These are phyloP conservation scores for Emydocephalus ijimae DNA, from an alignment of 2,113 vertebrate species.

Conservation along the genomic window DNA sequence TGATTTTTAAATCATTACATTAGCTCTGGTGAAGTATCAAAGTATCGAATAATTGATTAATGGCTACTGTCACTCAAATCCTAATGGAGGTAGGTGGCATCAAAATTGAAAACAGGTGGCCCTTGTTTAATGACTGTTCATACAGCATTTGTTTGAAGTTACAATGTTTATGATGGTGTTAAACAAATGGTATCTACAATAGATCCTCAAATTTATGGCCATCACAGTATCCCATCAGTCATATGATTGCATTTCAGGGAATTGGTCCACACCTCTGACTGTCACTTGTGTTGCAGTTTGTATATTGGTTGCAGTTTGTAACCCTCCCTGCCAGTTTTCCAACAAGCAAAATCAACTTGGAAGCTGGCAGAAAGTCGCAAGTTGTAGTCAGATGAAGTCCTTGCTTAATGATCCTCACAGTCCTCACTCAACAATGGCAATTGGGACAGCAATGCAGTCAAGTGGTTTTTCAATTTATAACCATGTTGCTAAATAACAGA, in stretches of 20 bases:
- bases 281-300: not conserved
- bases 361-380: not conserved
- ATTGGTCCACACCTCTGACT: not conserved
- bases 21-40: not conserved
- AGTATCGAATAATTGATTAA: not conserved
- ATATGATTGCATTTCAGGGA: not conserved
- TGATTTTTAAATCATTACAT: not conserved
- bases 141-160: not conserved
- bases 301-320: not conserved
- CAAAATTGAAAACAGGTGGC: not conserved
- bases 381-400: not conserved
- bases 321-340: not conserved
- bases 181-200: not conserved
- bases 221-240: not conserved
- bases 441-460: not conserved
- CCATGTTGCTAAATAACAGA: not conserved
- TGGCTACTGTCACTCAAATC: not conserved
- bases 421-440: not conserved
- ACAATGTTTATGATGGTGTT: not conserved
- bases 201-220: not conserved
- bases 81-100: not conserved
- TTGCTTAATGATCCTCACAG: not conserved
- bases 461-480: not conserved
- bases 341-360: not conserved
- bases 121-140: not conserved